Conservation (phyloP, 1,140 invertebrate species). For the Cydia strobilella region DNA sequence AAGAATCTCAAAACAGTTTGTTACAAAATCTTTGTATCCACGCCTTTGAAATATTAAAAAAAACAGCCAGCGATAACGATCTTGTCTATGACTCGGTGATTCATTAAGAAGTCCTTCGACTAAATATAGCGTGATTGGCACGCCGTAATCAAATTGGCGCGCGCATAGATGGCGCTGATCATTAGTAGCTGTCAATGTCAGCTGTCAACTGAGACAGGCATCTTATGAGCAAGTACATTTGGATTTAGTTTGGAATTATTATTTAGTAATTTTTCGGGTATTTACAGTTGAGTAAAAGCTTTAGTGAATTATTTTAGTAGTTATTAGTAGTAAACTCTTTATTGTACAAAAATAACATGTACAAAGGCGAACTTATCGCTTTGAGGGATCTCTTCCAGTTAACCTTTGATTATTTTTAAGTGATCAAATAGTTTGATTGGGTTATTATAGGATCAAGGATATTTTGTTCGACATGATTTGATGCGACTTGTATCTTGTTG, state of each 20-base stretch:
- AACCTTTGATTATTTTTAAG: too few relatives aligned
- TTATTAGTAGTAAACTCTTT: too few relatives aligned
- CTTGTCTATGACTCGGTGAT: background rate
- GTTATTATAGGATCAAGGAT: too few relatives aligned
- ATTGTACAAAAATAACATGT: too few relatives aligned
- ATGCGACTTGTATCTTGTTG: background rate
- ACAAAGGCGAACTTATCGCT: too few relatives aligned
- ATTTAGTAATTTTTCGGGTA: background rate
- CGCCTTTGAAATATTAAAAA: background rate
- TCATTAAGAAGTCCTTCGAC: slow-evolving; percentile 41
- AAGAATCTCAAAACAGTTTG: too few relatives aligned
- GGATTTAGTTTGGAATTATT: background rate
- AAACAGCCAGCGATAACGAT: background rate
- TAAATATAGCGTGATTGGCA: slow-evolving; percentile 61
- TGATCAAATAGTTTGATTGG: too few relatives aligned
- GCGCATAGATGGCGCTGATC: slow-evolving; percentile 57
- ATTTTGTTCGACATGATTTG: background rate
- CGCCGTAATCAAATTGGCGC: slow-evolving; percentile 60
- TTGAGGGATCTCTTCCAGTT: too few relatives aligned
- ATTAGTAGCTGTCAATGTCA: slow-evolving; percentile 71
- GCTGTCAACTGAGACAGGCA: slow-evolving; percentile 38
- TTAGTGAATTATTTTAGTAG: too few relatives aligned
- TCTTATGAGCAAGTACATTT: background rate
- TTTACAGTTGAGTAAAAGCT: too few relatives aligned
- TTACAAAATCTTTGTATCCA: too few relatives aligned